phyloP scores from a whole-genome alignment of 2,888 invertebrate genomes.

The Malachius bipustulatus region DNA sequence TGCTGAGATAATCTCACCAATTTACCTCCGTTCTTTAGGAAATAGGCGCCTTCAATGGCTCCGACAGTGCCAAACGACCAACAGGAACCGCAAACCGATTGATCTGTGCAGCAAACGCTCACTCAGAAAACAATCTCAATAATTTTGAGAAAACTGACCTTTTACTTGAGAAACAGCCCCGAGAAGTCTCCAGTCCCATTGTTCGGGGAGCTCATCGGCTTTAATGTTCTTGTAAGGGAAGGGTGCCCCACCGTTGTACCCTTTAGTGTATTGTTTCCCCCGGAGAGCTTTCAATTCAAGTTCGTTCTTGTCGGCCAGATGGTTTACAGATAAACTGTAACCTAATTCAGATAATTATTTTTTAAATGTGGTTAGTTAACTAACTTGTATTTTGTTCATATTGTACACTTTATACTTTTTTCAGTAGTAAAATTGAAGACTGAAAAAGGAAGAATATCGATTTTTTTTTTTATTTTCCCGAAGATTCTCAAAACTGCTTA shows the following conservation, averaged over 20 bases:
- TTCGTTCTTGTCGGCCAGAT: slow-evolving; percentile 72
- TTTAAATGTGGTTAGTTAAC: slow-evolving; percentile 5
- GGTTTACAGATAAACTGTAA: slow-evolving; percentile 71
- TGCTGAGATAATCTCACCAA: slow-evolving; percentile 82
- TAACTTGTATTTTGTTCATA: slow-evolving; percentile 5
- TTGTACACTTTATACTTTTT: too few species aligned
- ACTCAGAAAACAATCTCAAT: too few species aligned
- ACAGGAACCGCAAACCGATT: slow-evolving; percentile 94
- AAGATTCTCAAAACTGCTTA: too few species aligned
- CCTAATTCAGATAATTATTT: too few species aligned
- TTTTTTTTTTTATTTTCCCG: too few species aligned
- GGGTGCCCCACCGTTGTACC: slow-evolving; percentile 62
- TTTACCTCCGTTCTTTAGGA: slow-evolving; percentile 68
- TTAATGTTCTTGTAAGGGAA: slow-evolving; percentile 56
- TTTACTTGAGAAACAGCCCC: slow-evolving; percentile 92
- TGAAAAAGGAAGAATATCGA: too few species aligned
- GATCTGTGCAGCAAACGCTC: too few species aligned
- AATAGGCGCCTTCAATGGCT: slow-evolving; percentile 83
- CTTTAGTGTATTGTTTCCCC: slow-evolving; percentile 52
- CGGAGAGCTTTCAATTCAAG: slow-evolving; percentile 63
- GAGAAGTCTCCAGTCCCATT: slow-evolving; percentile 79
- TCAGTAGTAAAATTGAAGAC: too few species aligned
- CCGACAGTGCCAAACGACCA: slow-evolving; percentile 96
- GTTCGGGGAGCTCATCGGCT: slow-evolving; percentile 49
- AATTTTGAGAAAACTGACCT: slow-evolving; percentile 45